Evolutionary conservation across 2,113 vertebrate species (phyloP).

Genomic region (Romanogobio albipinnatus): DNA sequence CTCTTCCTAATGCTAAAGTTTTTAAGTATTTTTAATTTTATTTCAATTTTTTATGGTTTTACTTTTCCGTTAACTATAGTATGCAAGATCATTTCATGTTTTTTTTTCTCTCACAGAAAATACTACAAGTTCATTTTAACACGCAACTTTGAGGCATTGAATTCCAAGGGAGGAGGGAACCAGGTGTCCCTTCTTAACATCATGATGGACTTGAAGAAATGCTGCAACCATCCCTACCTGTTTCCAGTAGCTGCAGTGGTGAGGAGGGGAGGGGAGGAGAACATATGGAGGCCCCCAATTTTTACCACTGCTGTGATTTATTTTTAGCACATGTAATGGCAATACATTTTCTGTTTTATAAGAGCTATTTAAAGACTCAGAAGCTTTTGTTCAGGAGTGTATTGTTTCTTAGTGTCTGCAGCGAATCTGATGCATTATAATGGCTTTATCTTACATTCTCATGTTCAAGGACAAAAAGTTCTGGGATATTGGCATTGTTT

Average conservation of each 20-base stretch:
- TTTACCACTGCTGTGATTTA: conserved; percentile 1
- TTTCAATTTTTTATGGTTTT: neutral
- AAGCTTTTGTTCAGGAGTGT: conserved; percentile 20
- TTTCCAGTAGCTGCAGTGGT: conserved; percentile 95
- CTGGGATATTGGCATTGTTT: neutral
- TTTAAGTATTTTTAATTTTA: neutral
- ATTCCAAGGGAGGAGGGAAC: conserved; percentile 97
- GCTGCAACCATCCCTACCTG: conserved; percentile 96
- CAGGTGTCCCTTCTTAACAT: conserved; percentile 98
- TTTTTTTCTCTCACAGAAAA: conserved; percentile 77
- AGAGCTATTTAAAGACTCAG: conserved; percentile 6
- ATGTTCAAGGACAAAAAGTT: conserved; percentile 18
- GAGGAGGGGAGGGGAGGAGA: neutral
- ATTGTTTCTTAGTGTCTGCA: conserved; percentile 21
- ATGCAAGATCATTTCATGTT: neutral
- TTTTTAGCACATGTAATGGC: conserved; percentile 33
- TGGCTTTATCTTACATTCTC: neutral
- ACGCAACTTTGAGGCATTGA: conserved; percentile 94
- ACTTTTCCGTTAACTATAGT: no score
- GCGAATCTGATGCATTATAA: neutral
- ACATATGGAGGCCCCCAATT: neutral
- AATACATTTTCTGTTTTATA: conserved; percentile 22
- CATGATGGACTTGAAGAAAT: conserved; percentile 99
- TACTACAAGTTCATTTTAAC: conserved; percentile 99
- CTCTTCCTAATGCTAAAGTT: neutral